phyloP scores from a whole-genome alignment of 2,113 vertebrate species.

The Myiagra hebetior region DNA sequence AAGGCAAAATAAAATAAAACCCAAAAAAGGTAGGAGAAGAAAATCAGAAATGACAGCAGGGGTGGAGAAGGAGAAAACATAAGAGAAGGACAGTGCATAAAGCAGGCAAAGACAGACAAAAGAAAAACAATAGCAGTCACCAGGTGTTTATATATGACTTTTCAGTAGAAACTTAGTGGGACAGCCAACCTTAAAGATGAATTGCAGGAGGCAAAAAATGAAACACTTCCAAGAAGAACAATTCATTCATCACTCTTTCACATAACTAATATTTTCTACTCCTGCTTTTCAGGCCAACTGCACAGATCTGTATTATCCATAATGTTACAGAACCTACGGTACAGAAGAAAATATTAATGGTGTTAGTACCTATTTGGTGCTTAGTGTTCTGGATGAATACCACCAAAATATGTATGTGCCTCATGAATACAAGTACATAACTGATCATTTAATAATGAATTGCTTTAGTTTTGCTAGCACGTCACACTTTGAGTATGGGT shows the following conservation, averaged over 20 bases:
- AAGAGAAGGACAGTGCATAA: background rate
- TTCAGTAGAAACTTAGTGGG: background rate
- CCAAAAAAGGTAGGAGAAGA: background rate
- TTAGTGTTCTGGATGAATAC: background rate
- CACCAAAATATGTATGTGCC: background rate
- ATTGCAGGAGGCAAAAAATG: background rate
- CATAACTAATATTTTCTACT: background rate
- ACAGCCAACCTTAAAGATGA: background rate
- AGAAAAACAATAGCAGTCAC: background rate
- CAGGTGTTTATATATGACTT: background rate
- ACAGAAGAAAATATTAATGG: background rate
- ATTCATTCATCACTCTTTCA: background rate
- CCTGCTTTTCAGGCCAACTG: background rate
- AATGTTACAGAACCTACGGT: background rate
- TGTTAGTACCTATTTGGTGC: background rate
- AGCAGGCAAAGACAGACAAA: background rate
- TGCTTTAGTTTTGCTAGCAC: background rate
- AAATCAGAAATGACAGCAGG: background rate
- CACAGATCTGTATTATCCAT: background rate
- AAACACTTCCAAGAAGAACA: background rate
- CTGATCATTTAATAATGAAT: background rate
- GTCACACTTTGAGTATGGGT: background rate
- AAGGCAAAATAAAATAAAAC: background rate
- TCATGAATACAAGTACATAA: background rate
- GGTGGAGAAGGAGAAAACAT: background rate